phyloP scores from a whole-genome alignment of 2,113 vertebrate species.

The Telmatochromis sp. region DNA sequence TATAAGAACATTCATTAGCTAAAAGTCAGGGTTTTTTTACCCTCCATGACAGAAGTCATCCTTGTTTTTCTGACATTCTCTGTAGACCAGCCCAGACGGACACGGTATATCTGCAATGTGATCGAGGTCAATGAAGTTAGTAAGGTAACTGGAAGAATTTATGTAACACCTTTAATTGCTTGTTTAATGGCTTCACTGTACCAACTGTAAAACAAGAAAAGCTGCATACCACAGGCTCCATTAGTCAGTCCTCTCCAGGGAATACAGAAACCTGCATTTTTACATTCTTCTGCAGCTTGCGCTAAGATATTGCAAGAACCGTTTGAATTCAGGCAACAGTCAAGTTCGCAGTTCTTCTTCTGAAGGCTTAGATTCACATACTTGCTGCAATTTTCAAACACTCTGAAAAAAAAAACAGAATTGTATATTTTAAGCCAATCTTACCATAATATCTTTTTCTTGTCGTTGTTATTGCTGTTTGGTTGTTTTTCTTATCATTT shows the following conservation, averaged over 20 bases:
- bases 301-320: slow-evolving; percentile 45
- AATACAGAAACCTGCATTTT: slow-evolving; percentile 30
- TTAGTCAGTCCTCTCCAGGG: slow-evolving; percentile 57
- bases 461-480: background rate
- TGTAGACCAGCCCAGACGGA: slow-evolving; percentile 32
- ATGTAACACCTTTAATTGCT: background rate
- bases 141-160: background rate
- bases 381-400: slow-evolving; percentile 46
- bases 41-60: slow-evolving; percentile 53
- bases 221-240: slow-evolving; percentile 52
- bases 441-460: background rate
- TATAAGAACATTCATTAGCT: background rate
- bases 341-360: slow-evolving; percentile 53
- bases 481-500: background rate
- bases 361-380: background rate
- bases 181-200: background rate
- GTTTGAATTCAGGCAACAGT: background rate
- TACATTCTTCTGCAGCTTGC: slow-evolving; percentile 53
- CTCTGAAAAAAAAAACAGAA: slow-evolving; percentile 9
- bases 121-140: background rate
- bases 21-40: slow-evolving; percentile 23
- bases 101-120: slow-evolving; percentile 41
- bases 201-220: background rate
- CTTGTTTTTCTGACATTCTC: slow-evolving; percentile 24
- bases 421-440: background rate